A percentile compares a stretch with the other conserved stretches of the same genome.
These are phyloP conservation scores for Trichonephila clavata DNA, from an alignment of 1,140 invertebrate species.

Conservation along the genomic window DNA sequence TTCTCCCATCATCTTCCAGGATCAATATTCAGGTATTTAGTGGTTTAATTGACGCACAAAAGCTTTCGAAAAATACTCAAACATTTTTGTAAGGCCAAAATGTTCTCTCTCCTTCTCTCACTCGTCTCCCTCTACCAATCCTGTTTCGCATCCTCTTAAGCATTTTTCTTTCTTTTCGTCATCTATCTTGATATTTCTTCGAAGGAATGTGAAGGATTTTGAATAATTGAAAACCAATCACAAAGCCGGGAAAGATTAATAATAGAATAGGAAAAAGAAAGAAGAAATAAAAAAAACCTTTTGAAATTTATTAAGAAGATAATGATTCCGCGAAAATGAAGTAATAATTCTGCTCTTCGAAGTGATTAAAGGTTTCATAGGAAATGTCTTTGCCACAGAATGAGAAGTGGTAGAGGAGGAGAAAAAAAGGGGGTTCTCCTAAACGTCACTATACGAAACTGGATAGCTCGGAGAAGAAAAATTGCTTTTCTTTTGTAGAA, in stretches of 20 bases:
- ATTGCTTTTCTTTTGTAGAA: constrained; percentile 28
- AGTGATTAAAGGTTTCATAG: constrained; percentile 49
- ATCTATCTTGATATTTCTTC: constrained; percentile 33
- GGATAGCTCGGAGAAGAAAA: constrained; percentile 19
- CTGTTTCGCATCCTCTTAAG: not conserved
- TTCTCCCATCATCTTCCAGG: not conserved
- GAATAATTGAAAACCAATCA: constrained; percentile 69
- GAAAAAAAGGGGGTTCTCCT: not conserved
- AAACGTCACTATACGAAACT: constrained; percentile 3
- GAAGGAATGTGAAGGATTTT: constrained; percentile 29
- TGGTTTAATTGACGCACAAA: constrained; percentile 64
- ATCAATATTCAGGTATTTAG: constrained; percentile 53
- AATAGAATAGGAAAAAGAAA: constrained; percentile 4
- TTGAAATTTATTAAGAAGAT: constrained; percentile 47
- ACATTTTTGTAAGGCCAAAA: constrained; percentile 19
- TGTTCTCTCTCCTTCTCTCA: not conserved
- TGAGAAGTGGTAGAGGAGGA: not conserved
- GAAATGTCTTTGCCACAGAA: constrained; percentile 14
- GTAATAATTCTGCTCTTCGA: constrained; percentile 65
- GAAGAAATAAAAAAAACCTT: not conserved
- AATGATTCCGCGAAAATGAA: constrained; percentile 61
- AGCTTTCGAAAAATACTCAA: constrained; percentile 34
- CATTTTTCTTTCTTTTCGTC: constrained; percentile 18
- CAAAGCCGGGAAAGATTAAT: constrained; percentile 51
- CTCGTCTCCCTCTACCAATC: not conserved